Percentiles rank a stretch among this genome's conserved stretches.
Conservation (phyloP, 2,113 vertebrate genomes). For the Abramis brama region DNA sequence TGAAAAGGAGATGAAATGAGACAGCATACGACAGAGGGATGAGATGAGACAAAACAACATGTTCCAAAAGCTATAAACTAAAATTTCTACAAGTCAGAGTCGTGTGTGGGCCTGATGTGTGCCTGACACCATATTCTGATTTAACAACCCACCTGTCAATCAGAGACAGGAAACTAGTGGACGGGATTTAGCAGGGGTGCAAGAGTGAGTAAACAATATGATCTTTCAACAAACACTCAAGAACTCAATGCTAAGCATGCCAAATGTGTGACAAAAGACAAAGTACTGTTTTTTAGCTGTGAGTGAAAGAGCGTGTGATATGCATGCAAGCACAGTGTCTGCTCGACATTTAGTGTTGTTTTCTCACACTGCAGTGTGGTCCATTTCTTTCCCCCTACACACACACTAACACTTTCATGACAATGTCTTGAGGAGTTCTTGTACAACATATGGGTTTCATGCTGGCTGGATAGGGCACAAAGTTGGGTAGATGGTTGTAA, state of each 20-base stretch:
- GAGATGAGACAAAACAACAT: too few relatives aligned
- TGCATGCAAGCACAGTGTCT: too few relatives aligned
- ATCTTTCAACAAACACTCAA: background rate
- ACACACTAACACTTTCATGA: background rate
- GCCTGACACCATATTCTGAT: background rate
- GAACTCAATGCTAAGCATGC: background rate
- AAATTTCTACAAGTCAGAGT: background rate
- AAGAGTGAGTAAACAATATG: background rate
- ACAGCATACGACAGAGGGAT: too few relatives aligned
- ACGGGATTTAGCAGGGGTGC: background rate
- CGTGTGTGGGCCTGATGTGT: background rate
- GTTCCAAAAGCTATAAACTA: too few relatives aligned
- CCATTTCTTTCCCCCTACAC: slow-evolving; percentile 48
- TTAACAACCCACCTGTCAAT: background rate
- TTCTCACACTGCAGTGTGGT: slow-evolving; percentile 70
- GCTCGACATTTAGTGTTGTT: slow-evolving; percentile 53
- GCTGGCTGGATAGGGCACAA: slow-evolving; percentile 54
- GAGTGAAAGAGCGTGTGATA: background rate
- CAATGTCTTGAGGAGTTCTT: background rate
- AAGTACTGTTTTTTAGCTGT: background rate
- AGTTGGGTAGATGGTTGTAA: slow-evolving; percentile 61
- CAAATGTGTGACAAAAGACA: background rate
- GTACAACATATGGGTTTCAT: slow-evolving; percentile 51
- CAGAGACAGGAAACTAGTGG: slow-evolving; percentile 7
- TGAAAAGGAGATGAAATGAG: too few relatives aligned